Base-by-base conservation (phyloP, 1,140 invertebrate genomes). In the Ditylenchus dipsaci region DNA sequence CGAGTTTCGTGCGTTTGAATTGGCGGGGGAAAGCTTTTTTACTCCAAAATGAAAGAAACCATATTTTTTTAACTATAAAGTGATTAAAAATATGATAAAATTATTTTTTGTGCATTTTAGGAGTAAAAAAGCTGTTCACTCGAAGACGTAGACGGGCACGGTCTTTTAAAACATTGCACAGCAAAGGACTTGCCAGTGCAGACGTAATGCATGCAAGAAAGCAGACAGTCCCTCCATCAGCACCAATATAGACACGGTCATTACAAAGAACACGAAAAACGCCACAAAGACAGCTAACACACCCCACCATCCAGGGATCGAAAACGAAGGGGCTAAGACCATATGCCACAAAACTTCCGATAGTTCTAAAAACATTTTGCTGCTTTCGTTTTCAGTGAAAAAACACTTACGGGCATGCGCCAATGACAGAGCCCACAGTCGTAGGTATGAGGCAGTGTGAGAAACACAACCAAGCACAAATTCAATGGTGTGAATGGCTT, bases 201-300 rank as follows among this genome's bases (percentile, higher is more conserved):
- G 87, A 87, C 95, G 91, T 64, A 98, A 88, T 5, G 94, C 95
- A 83, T 98, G 95, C 63, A 98, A 87, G 86, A 98, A 98, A 56
- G 95, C 95, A 49, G 92, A 95, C 1, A 98, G 86, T 3, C 95
- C 95, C 87, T 97, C 95, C 95, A 97, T 94, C 83, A 92, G 84
- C 61, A 97, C 88, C 71, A 97, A 86, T 85, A 94, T 90, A 79
- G 89, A 89, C 66, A 97, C 84, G 13, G 92, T 92, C 76, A 94
- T 88, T 65, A 89, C 84, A 13, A 91, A 89, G 91, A 93, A 97
- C 61, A 88, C 87, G 19, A 87, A 88, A 84, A 95, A 97, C 1
- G 90, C 85, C 1, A 90, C 68, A 78, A 88, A 93, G 17, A 95
- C 82, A 0, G 88, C 81, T 21, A 90, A 79, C 15, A 85, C 84